Evolutionary conservation across 2,888 invertebrate species (phyloP), one percentile per base, ranked within the genome.

Genomic region (Mellilla xanthometata): DNA sequence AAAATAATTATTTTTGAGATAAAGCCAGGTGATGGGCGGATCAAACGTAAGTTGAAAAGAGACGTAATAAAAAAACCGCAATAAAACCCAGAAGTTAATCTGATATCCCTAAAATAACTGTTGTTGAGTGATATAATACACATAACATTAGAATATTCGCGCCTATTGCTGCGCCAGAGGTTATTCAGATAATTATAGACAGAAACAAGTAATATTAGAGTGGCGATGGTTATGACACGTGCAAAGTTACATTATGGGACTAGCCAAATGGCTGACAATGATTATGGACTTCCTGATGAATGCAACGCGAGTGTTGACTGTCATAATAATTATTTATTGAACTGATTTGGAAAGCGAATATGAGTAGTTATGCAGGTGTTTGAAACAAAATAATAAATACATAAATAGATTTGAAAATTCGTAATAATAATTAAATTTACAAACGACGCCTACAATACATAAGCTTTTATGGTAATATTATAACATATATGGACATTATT

Each of bases 231-330:
- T 84, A 80, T 80, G 80, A 83, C 75, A 81, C 73, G 69, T 81
- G 79, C 65, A 43, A 42, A 32, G 56, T 58, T 70, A 60, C 59
- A 68, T 75, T 71, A 76, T 56, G 64, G 59, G 59, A 65, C 58
- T 69, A 62, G 85, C 84, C 84, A 87, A 85, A 76, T 76, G 72
- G 57, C 58, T 72, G 76, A 75, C 76, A 72, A 73, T 72, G 69
- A 69, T 66, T 56, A 67, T 74, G 72, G 75, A 76, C 70, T 81
- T 81, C 76, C 80, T 83, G 81, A 85, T 60, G 67, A 68, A 81
- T 83, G 68, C 56, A 44, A 65, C 76, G 53, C 85, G 80, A 78
- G 72, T 85, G 82, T 66, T 50, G 49, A 59, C 51, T 58, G 56
- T 54, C 60, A 62, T 60, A 58, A 59, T 58, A 52, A 58, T 60